Percentiles rank a stretch among this genome's conserved stretches.
phyloP scores from a whole-genome alignment of 2,113 vertebrate genomes.

The Choloepus hoffmanni region DNA sequence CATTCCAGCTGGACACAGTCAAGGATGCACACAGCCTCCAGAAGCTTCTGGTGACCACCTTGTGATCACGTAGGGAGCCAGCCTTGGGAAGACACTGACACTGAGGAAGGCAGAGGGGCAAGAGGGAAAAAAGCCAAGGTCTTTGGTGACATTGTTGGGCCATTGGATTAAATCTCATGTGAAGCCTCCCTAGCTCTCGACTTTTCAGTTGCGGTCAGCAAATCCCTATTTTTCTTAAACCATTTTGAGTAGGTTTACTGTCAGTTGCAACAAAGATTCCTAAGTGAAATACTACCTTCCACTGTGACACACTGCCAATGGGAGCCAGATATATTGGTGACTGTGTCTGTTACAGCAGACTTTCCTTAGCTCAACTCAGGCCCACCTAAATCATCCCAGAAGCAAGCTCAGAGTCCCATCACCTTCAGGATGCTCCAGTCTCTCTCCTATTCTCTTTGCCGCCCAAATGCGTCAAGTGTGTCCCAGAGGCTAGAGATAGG shows the following conservation, averaged over 20 bases:
- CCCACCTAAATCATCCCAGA: background rate
- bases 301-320: background rate
- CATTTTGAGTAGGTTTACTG: background rate
- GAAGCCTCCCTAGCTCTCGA: background rate
- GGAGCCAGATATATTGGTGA: background rate
- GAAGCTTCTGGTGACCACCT: fast-evolving
- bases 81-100: background rate
- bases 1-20: background rate
- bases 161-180: background rate
- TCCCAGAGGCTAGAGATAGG: background rate
- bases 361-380: background rate
- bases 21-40: background rate
- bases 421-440: background rate
- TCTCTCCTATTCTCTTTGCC: background rate
- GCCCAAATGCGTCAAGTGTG: background rate
- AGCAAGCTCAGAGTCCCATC: background rate
- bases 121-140: background rate
- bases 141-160: background rate
- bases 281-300: no score
- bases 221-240: background rate
- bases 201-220: no score
- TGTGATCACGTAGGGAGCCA: background rate
- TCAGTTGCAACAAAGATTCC: background rate
- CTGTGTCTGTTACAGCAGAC: background rate
- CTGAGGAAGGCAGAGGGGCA: background rate